These are phyloP conservation scores for Drosophila micromelanica DNA, from an alignment of 1,140 invertebrate genomes.

Conservation along the genomic window DNA sequence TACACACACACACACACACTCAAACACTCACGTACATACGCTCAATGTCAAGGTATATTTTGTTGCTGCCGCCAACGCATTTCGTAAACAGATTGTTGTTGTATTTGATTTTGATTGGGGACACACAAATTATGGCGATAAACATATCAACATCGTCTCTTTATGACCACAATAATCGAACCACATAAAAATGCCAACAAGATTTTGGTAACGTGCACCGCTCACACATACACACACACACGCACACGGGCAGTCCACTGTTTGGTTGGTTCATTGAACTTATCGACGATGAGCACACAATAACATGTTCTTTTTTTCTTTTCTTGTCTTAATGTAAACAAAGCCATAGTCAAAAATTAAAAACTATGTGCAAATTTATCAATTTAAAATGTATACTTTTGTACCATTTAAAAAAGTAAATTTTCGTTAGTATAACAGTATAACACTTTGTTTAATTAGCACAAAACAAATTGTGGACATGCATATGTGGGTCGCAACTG, in stretches of 20 bases:
- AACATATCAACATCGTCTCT: conserved; percentile 36
- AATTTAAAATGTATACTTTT: too few species aligned
- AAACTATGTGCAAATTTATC: too few species aligned
- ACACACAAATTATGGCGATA: conserved; percentile 39
- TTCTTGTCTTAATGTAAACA: conserved; percentile 53
- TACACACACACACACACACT: conserved; percentile 15
- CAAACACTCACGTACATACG: conserved; percentile 15
- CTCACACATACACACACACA: conserved; percentile 27
- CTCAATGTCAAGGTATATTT: conserved; percentile 75
- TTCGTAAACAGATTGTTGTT: conserved; percentile 21
- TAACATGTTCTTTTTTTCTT: conserved; percentile 41
- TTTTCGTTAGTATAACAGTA: conserved; percentile 24
- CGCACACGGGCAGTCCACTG: conserved; percentile 50
- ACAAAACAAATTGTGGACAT: conserved; percentile 20
- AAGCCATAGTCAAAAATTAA: conserved; percentile 45
- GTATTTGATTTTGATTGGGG: conserved; percentile 33
- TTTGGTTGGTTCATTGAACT: conserved; percentile 71
- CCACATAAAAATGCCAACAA: conserved; percentile 43
- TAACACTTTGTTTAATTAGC: conserved; percentile 34
- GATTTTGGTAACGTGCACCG: conserved; percentile 41
- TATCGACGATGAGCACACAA: conserved; percentile 29
- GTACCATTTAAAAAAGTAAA: conserved; percentile 13
- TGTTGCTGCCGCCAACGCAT: conserved; percentile 32
- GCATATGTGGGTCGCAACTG: conserved; percentile 67
- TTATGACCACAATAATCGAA: conserved; percentile 43